Conservation (phyloP, 2,797 vertebrate species). For the Myiotriccus ornatus region DNA sequence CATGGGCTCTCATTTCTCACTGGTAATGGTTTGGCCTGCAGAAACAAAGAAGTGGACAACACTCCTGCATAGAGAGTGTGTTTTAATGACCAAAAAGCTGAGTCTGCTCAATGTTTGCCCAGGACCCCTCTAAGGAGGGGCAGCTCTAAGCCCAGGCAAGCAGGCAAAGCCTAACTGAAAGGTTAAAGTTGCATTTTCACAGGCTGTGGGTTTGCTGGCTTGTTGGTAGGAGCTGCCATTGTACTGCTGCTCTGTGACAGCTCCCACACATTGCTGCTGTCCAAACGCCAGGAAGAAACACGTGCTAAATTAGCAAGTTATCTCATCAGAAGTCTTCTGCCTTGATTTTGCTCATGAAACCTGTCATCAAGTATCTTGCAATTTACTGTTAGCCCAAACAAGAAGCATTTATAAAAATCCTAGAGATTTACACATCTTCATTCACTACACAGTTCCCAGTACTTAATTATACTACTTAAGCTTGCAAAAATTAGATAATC, state of each 20-base stretch:
- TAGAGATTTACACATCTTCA: background rate
- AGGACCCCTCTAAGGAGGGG: background rate
- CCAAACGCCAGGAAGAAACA: background rate
- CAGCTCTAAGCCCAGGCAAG: background rate
- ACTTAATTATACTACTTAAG: background rate
- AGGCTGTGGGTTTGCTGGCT: background rate
- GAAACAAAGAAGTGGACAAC: background rate
- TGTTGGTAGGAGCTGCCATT: background rate
- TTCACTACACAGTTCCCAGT: background rate
- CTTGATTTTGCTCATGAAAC: background rate
- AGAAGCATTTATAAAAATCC: background rate
- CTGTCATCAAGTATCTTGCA: background rate
- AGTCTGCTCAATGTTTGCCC: background rate
- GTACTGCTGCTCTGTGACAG: background rate
- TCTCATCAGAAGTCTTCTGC: background rate
- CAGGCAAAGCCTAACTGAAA: background rate
- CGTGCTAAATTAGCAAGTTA: background rate
- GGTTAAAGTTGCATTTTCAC: background rate
- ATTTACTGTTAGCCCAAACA: background rate
- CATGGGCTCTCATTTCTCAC: accelerated
- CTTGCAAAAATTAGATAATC: background rate
- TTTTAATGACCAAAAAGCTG: background rate
- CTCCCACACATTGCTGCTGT: background rate
- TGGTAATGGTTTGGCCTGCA: background rate
- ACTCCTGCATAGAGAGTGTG: accelerated